These are phyloP conservation scores for Psilopsiagon aymara DNA, from an alignment of 2,113 vertebrate species.

Conservation along the genomic window DNA sequence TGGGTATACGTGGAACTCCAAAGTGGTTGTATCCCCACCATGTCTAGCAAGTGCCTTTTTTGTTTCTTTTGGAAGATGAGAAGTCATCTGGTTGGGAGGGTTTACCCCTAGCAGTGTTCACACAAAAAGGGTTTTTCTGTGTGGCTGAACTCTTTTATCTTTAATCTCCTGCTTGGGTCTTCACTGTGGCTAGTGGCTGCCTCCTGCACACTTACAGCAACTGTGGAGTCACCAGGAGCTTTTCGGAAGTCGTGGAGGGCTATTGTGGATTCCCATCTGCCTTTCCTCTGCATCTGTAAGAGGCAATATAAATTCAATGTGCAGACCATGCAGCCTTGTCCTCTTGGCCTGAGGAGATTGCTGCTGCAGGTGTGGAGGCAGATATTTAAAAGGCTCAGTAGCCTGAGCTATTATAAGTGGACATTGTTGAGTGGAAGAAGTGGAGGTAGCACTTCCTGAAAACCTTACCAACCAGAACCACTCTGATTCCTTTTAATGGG, in stretches of 20 bases:
- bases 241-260: background rate
- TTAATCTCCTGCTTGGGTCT: background rate
- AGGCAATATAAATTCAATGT: background rate
- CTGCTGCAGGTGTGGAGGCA: background rate
- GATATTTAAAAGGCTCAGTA: background rate
- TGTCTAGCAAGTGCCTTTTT: background rate
- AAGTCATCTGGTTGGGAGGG: background rate
- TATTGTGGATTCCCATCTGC: background rate
- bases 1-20: background rate
- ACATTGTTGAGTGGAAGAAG: background rate
- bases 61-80: background rate
- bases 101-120: background rate
- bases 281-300: background rate
- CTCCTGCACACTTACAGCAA: background rate
- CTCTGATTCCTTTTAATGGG: background rate
- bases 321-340: background rate
- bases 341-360: background rate
- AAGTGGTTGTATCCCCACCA: background rate
- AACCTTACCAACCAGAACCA: background rate
- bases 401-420: background rate
- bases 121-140: background rate
- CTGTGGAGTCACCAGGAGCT: background rate
- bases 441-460: background rate
- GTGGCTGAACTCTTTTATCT: background rate
- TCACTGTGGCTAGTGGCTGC: background rate